These are phyloP conservation scores for Berghia stephanieae DNA, from an alignment of 1,140 invertebrate genomes.

Conservation along the genomic window DNA sequence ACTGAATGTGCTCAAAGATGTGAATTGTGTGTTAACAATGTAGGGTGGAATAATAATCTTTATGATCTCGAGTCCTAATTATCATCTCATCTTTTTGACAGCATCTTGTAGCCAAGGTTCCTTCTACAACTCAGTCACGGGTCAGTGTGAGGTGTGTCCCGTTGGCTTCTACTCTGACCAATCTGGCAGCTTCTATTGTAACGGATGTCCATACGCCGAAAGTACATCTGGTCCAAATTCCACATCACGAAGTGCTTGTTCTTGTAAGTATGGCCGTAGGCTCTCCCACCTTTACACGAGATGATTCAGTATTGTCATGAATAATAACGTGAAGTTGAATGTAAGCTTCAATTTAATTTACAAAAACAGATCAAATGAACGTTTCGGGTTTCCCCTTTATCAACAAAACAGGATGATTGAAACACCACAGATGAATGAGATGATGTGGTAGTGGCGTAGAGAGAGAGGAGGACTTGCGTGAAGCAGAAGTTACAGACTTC, in stretches of 20 bases:
- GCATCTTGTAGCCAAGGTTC: conserved; percentile 37
- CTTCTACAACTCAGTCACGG: conserved; percentile 34
- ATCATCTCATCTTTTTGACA: conserved; percentile 22
- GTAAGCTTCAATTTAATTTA: no score
- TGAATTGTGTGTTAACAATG: neutral
- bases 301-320: no score
- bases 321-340: no score
- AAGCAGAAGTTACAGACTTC: no score
- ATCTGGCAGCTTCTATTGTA: conserved; percentile 34
- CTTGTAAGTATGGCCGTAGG: no score
- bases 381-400: no score
- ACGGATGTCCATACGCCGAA: conserved; percentile 32
- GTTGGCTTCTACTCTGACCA: conserved; percentile 37
- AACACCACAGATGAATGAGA: no score
- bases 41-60: neutral
- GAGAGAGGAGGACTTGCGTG: no score
- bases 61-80: neutral
- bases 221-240: conserved; percentile 35
- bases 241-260: conserved; percentile 18
- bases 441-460: no score
- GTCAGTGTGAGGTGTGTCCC: conserved; percentile 38
- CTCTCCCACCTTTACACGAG: no score
- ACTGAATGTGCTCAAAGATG: neutral
- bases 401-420: no score
- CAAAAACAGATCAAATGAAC: no score